Base-by-base conservation (phyloP, 2,797 vertebrate species). In the Monodelphis domestica region DNA sequence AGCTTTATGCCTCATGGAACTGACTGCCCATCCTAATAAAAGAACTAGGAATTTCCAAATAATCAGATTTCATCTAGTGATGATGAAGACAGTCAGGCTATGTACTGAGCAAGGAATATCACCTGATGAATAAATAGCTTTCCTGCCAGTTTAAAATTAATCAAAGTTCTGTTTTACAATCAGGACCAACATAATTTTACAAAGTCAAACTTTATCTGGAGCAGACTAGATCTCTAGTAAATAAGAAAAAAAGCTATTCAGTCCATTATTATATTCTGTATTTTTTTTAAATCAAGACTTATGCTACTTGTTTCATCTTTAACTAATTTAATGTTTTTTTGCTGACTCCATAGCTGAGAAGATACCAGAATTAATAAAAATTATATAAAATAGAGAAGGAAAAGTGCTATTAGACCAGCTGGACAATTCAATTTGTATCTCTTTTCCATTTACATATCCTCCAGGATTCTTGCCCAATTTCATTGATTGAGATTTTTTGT, bases 401-500 rank as follows among this genome's bases (percentile, higher is more conserved):
- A 54, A n/a, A 53, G 10, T 33, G 21, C 26, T 55, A 52, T 87
- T 91, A 57, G 53, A 88, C 87, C 52, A 87, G 59, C 30, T 70
- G 12, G 4, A 5, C 29, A 91, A 15, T n/a, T 45, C 9, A 87
- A 14, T 89, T 89, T 90, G 92, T 95, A 54, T 52, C 12, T 70
- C 57, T 94, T 24, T 50, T 52, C 91, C 33, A 54, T 94, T 91
- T 90, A 53, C 11, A 91, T 87, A 56, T 9, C 88, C n/a, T 91
- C 15, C 54, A 33, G 53, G 53, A 94, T 57, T 94, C 88, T 94
- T 84, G 92, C 51, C 17, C 91, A 90, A 91, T 57, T 52, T 45
- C 89, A 95, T 78, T 95, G 59, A 96, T 53, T 87, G 53, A 28
- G 28, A 90, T 94, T 30, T 33, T 93, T 95, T 91, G n/a, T n/a